These are phyloP conservation scores for Phataginus tetradactyla DNA, from an alignment of 2,797 vertebrate genomes.

Conservation along the genomic window DNA sequence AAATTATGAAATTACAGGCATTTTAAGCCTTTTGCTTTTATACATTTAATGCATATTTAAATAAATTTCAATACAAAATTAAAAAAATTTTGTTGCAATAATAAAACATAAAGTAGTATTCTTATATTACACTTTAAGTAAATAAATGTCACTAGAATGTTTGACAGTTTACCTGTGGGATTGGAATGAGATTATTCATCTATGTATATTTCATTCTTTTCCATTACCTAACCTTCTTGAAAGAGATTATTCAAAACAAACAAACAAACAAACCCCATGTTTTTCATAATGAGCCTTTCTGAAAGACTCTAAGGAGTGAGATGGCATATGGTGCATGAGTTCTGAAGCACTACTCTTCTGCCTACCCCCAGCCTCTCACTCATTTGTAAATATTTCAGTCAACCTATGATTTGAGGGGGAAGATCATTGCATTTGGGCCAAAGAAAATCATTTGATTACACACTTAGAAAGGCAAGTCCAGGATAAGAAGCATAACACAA, in stretches of 20 bases:
- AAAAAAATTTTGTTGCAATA: slow-evolving; percentile 36
- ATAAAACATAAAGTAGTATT: slow-evolving; percentile 16
- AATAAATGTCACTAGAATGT: neutral
- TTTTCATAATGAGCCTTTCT: neutral
- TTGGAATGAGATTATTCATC: neutral
- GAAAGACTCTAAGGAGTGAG: neutral
- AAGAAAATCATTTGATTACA: neutral
- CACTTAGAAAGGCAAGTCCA: slow-evolving; percentile 4
- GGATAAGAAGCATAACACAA: neutral
- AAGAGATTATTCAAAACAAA: slow-evolving; percentile 41
- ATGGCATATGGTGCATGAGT: neutral
- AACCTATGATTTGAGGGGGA: neutral
- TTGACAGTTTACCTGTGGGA: neutral
- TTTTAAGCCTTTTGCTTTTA: slow-evolving; percentile 12
- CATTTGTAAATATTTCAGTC: slow-evolving; percentile 6
- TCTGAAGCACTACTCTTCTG: neutral
- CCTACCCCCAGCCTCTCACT: neutral
- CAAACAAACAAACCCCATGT: neutral
- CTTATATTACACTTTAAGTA: neutral
- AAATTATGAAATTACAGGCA: slow-evolving; percentile 48
- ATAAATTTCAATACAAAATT: slow-evolving; percentile 25
- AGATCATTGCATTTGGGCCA: neutral
- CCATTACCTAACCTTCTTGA: slow-evolving; percentile 12
- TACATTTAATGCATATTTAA: slow-evolving; percentile 32
- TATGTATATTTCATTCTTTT: neutral